These are phyloP conservation scores for Nasonia giraulti DNA, from an alignment of 1,140 invertebrate species.

Conservation along the genomic window DNA sequence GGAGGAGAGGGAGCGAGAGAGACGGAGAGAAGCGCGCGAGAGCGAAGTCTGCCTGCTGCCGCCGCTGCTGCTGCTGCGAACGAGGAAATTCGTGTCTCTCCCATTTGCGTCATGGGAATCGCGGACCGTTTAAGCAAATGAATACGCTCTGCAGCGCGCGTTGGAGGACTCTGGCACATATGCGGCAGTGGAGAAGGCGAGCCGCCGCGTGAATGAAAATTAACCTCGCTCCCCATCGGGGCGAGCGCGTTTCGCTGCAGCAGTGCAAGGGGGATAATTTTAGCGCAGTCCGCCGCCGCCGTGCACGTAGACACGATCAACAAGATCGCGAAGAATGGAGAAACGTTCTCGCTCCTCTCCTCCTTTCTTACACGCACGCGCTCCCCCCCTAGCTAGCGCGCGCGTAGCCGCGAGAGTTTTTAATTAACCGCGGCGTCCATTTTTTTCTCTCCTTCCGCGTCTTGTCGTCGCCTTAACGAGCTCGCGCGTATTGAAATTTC, in stretches of 20 bases:
- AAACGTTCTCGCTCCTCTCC: neutral
- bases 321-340: too few relatives aligned
- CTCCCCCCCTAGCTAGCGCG: neutral
- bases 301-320: neutral
- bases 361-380: neutral
- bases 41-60: neutral
- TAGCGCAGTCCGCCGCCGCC: neutral
- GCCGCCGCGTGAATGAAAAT: too few relatives aligned
- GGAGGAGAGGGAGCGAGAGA: constrained; percentile 27
- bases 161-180: too few relatives aligned
- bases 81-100: neutral
- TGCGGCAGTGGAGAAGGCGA: too few relatives aligned
- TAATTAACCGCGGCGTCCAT: neutral
- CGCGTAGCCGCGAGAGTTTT: neutral
- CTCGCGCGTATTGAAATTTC: neutral
- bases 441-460: neutral
- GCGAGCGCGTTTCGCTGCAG: neutral
- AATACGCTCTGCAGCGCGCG: too few relatives aligned
- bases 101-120: neutral
- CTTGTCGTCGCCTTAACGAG: neutral
- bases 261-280: neutral
- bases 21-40: neutral
- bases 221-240: too few relatives aligned
- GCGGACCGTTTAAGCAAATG: too few relatives aligned
- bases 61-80: neutral